Evolutionary conservation across 92 coral and sea anemone genomes (phyloP).

Genomic region (Zoanthus sociatus): DNA sequence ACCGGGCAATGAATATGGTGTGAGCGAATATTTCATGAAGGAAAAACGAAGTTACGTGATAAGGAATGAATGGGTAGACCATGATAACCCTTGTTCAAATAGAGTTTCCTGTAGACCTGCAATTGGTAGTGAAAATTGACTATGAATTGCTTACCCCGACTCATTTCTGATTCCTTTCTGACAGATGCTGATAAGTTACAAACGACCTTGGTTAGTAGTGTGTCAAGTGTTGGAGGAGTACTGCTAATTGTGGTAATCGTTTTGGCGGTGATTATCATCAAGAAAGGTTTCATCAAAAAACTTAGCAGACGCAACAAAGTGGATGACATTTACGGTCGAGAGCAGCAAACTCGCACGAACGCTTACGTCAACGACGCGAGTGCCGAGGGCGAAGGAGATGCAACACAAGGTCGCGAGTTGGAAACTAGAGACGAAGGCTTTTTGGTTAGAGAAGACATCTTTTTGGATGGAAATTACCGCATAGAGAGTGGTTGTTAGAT

Average conservation of each 20-base stretch:
- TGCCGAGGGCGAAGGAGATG: slow-evolving; percentile 1
- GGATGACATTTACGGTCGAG: slow-evolving; percentile 55
- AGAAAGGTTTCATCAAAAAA: slow-evolving; percentile 56
- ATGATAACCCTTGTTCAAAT: too few relatives aligned
- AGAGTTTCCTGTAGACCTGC: too few relatives aligned
- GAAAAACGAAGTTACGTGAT: too few relatives aligned
- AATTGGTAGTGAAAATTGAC: too few relatives aligned
- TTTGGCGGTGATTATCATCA: slow-evolving; percentile 52
- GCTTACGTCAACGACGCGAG: slow-evolving; percentile 47
- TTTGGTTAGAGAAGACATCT: slow-evolving; percentile 5
- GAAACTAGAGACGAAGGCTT: slow-evolving; percentile 17
- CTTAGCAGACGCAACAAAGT: slow-evolving; percentile 66
- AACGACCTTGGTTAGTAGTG: slow-evolving; percentile 45
- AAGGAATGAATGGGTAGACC: too few relatives aligned
- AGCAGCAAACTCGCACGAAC: slow-evolving; percentile 40
- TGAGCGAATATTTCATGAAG: too few relatives aligned
- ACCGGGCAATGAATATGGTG: too few relatives aligned
- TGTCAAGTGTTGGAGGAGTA: slow-evolving; percentile 51
- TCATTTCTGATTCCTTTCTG: background rate
- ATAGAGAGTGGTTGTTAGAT: slow-evolving; percentile 19
- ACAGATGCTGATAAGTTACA: slow-evolving; percentile 9
- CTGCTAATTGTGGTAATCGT: slow-evolving; percentile 43
- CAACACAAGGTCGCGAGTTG: background rate
- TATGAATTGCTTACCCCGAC: too few relatives aligned
- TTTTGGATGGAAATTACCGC: background rate